phyloP scores from a whole-genome alignment of 2,888 invertebrate species.

The Nomada hirtipes region DNA sequence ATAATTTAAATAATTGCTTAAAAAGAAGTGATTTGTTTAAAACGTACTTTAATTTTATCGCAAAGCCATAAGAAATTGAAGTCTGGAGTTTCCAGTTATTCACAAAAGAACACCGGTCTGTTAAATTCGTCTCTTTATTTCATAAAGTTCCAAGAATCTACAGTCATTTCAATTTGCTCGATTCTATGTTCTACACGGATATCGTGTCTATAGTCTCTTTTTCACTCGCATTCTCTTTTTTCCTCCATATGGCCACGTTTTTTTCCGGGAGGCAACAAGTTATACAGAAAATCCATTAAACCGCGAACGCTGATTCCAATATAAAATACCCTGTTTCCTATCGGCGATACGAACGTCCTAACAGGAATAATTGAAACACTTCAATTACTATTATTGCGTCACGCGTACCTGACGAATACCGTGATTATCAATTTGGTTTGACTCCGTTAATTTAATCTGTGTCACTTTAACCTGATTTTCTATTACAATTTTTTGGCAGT shows the following conservation, averaged over 20 bases:
- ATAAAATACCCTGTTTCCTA: constrained; percentile 25
- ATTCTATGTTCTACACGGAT: constrained; percentile 9
- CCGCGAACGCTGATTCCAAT: constrained; percentile 3
- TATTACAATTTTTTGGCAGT: too few relatives aligned
- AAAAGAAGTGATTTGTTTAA: too few relatives aligned
- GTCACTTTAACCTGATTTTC: background rate
- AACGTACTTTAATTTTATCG: too few relatives aligned
- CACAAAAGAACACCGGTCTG: too few relatives aligned
- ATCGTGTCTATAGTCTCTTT: background rate
- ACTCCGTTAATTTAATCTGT: background rate
- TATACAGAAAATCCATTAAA: constrained; percentile 41
- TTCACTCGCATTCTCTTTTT: background rate
- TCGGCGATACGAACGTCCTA: background rate
- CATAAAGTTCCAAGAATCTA: background rate
- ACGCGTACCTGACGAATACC: background rate
- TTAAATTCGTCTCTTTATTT: constrained; percentile 2
- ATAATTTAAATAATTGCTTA: too few relatives aligned
- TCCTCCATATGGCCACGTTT: background rate
- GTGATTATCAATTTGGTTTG: background rate
- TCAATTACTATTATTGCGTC: background rate
- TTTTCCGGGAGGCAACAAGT: constrained; percentile 20
- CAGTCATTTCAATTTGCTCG: background rate
- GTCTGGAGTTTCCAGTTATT: background rate
- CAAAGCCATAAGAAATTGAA: background rate
- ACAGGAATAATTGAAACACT: constrained; percentile 12